A percentile compares a stretch with the other conserved stretches of the same genome.
These are phyloP conservation scores for Centropristis striata DNA, from an alignment of 2,113 vertebrate genomes.

Conservation along the genomic window DNA sequence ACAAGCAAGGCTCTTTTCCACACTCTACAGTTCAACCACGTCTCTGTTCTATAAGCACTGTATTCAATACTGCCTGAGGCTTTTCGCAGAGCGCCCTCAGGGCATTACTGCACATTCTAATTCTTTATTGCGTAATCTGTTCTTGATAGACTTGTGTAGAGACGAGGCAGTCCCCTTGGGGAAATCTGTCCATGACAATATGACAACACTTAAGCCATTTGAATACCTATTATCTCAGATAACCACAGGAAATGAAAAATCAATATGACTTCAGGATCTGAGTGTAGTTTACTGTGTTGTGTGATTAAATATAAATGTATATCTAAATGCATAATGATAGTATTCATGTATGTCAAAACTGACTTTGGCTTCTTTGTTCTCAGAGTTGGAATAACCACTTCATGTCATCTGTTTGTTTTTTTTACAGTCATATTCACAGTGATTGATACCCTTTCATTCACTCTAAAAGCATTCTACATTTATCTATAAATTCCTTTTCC, in stretches of 20 bases:
- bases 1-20: background rate
- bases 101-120: conserved; percentile 37
- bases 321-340: background rate
- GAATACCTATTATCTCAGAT: background rate
- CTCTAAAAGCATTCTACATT: background rate
- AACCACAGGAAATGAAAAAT: conserved; percentile 1
- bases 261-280: background rate
- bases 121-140: conserved; percentile 49
- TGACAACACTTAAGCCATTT: conserved; percentile 5
- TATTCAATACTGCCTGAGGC: conserved; percentile 36
- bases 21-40: background rate
- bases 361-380: background rate
- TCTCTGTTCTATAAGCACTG: conserved; percentile 19
- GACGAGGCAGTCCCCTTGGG: conserved; percentile 12
- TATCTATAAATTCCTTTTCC: background rate
- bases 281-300: background rate
- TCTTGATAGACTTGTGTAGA: conserved; percentile 12
- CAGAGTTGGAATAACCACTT: background rate
- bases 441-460: background rate
- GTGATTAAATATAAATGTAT: background rate
- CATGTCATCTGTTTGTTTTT: background rate
- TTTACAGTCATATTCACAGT: background rate
- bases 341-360: background rate
- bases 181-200: conserved; percentile 16
- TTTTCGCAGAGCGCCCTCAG: conserved; percentile 12